Percentiles rank a stretch among this genome's conserved stretches.
Conservation (phyloP, 1,140 invertebrate species). For the Sitodiplosis mosellana region DNA sequence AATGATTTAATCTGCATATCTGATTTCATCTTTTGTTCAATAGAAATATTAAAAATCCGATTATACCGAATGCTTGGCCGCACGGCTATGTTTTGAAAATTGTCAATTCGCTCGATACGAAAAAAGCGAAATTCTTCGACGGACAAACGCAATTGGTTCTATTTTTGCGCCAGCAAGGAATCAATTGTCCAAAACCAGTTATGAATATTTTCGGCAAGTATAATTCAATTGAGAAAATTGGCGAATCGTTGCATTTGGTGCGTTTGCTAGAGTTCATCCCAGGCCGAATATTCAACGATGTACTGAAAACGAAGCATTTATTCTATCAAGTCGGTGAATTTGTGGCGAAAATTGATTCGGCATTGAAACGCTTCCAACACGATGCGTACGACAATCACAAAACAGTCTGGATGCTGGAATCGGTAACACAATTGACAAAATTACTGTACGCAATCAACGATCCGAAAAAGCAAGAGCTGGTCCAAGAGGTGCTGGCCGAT, state of each 20-base stretch:
- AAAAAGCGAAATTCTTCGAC: slow-evolving; percentile 41
- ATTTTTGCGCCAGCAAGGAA: slow-evolving; percentile 38
- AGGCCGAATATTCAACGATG: slow-evolving; percentile 43
- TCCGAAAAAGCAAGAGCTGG: slow-evolving; percentile 31
- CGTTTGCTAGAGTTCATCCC: slow-evolving; percentile 52
- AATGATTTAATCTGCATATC: no score
- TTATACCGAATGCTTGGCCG: slow-evolving; percentile 29
- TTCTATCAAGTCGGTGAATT: slow-evolving; percentile 51
- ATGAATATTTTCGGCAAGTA: slow-evolving; percentile 40
- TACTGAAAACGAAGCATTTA: slow-evolving; percentile 34
- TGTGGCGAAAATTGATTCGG: slow-evolving; percentile 42
- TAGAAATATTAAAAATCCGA: slow-evolving; percentile 34
- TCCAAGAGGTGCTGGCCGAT: slow-evolving; percentile 40
- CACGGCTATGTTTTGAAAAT: slow-evolving; percentile 67
- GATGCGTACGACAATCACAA: slow-evolving; percentile 40
- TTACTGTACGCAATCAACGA: slow-evolving; percentile 50
- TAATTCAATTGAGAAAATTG: slow-evolving; percentile 35
- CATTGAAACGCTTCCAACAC: slow-evolving; percentile 51
- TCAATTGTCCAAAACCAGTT: slow-evolving; percentile 47
- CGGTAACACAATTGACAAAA: slow-evolving; percentile 43
- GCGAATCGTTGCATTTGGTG: slow-evolving; percentile 38
- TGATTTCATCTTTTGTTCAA: no score
- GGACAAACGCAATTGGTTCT: slow-evolving; percentile 51
- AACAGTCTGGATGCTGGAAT: slow-evolving; percentile 51
- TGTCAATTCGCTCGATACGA: slow-evolving; percentile 59